Percentiles rank a stretch among this genome's conserved stretches.
These are phyloP conservation scores for Hydractinia echinata DNA, from an alignment of 30 jellyfish, hydroid and myxozoan species.

Conservation along the genomic window DNA sequence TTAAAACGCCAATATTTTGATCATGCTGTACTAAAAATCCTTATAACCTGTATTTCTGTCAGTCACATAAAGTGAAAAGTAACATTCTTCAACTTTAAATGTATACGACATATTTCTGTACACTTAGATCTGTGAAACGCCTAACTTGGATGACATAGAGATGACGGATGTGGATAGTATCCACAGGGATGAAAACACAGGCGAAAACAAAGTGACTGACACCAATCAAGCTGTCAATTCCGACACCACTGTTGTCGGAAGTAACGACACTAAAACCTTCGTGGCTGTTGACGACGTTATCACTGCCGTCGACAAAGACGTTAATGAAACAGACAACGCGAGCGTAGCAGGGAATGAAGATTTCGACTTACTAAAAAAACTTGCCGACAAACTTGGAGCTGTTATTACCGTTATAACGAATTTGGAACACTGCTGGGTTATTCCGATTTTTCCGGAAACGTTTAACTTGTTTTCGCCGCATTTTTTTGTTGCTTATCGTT, in stretches of 20 bases:
- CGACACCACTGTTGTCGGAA: background rate
- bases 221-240: no score
- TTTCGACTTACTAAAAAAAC: constrained; percentile 54
- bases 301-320: constrained; percentile 10
- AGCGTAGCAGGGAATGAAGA: constrained; percentile 46
- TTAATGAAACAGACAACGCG: constrained; percentile 9
- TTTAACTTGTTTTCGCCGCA: constrained; percentile 56
- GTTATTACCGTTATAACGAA: constrained; percentile 61
- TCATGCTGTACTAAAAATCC: no score
- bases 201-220: no score
- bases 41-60: no score
- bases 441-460: constrained; percentile 74
- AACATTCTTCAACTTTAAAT: no score
- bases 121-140: no score
- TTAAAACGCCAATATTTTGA: no score
- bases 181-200: no score
- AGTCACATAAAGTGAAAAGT: no score
- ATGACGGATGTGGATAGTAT: no score
- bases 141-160: no score
- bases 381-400: constrained; percentile 53
- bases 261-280: background rate
- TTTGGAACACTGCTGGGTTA: constrained; percentile 66
- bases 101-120: no score
- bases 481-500: constrained; percentile 45
- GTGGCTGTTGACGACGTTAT: background rate